Evolutionary conservation across 2,113 vertebrate genomes (phyloP), one percentile per base, ranked within the genome.

Genomic region (Semicossyphus pulcher): DNA sequence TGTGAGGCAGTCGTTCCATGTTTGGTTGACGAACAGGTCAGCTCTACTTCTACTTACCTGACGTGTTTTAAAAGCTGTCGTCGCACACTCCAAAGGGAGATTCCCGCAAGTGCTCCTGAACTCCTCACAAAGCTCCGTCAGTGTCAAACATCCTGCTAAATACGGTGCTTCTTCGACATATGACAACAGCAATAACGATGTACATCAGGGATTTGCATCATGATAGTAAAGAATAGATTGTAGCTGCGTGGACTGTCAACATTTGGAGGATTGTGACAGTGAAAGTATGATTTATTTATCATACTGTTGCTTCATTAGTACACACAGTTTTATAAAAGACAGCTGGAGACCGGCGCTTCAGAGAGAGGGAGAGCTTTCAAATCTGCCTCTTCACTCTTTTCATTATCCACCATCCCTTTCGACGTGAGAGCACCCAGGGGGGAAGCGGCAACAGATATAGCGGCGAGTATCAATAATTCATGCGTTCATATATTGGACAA

Each of bases 381-480:
- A 85, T 78, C 44, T 62, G 54, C 64, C 73, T 59, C 66, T 57
- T 65, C 39, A 52, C 57, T 78, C 77, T 79, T 86, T 84, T 81
- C 79, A 89, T 91, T 77, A 86, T 75, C 80, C 34, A 49, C 70
- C 69, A 66, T 78, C 49, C n/a, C 61, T 82, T 81, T 76, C 51
- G 34, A 62, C 74, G 45, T 49, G 80, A 81, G 61, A 52, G 76
- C 12, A 72, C 83, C 75, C 81, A 11, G 9, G 72, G 84, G n/a
- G 41, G 85, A 85, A 45, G 78, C 18, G 37, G 63, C 71, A 56
- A 72, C 56, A 73, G 80, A 83, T 65, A 75, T 44, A 69, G 75
- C 73, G 36, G 75, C 16, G 49, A 10, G 42, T 32, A 80, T 88
- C 87, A 89, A 90, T 90, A 85, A 90, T 90, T 86, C 78, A 88